Evolutionary conservation across 2,113 vertebrate species (phyloP), one percentile per base, ranked within the genome.

Genomic region (Tricholaema leucomelas): DNA sequence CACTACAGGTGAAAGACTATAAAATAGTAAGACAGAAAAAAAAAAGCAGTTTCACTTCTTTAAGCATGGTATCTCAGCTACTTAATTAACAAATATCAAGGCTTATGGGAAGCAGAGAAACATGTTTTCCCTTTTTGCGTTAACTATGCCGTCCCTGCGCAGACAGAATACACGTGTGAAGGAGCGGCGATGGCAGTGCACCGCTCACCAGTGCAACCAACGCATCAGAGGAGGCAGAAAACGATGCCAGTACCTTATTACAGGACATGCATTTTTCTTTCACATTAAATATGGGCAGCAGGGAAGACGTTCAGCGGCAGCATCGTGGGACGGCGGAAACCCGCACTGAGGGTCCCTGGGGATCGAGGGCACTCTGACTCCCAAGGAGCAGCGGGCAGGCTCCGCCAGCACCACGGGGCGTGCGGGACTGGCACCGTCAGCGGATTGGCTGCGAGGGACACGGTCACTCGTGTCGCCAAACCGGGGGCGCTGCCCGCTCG

Each of bases 231-330:
- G 54, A 12, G 9, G 25, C 9, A 25, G 3, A n/a, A 28, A 21
- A 58, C 55, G 40, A 8, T 10, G 63, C 0, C 71, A 14, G n/a
- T 0, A 71, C 14, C 36, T 38, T 8, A 1, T 11, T 5, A 6
- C 33, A 15, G 66, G n/a, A 6, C 52, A 16, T 52, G 60, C 63
- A 2, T 6, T 23, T 9, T 36, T 20, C 65, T 19, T 6, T 4
- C 77, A 3, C 60, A 4, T 52, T 36, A n/a, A 42, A 44, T n/a
- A 4, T 0, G 48, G 52, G 28, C 69, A 48, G 11, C 1, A 1
- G 18, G 79, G 30, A 81, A 50, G 17, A 7, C 71, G 2, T 4
- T 15, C 10, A 5, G 36, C 18, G 24, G 40, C 71, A 18, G 61
- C 12, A 60, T n/a, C 18, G n/a, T 3, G 54, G 36, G 33, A 33